Evolutionary conservation across 2,888 invertebrate genomes (phyloP).

Genomic region (Drosophila pseudotalamancana): DNA sequence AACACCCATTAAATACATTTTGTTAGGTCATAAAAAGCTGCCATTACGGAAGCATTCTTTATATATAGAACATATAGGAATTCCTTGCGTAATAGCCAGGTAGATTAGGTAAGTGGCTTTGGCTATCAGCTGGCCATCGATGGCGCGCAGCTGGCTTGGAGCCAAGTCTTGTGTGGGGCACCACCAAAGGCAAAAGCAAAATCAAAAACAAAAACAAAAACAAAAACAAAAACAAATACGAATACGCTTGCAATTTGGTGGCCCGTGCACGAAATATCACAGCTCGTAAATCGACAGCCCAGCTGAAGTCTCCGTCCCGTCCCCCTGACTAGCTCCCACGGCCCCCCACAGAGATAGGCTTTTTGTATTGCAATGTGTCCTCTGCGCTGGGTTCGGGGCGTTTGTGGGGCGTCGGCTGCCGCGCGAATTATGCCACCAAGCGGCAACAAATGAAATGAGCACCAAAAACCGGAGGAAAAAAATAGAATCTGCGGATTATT

Average conservation of each 20-base stretch:
- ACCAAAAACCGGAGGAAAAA: slow-evolving; percentile 12
- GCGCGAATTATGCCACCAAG: slow-evolving; percentile 74
- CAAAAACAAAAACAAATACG: slow-evolving; percentile 11
- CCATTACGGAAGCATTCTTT: neutral
- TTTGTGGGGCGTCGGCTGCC: slow-evolving; percentile 62
- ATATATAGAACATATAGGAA: neutral
- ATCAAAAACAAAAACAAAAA: slow-evolving; percentile 6
- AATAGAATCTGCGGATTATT: slow-evolving; percentile 42
- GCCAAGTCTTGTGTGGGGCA: slow-evolving; percentile 25
- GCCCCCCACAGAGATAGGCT: no score
- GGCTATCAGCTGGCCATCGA: slow-evolving; percentile 59
- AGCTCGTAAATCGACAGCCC: slow-evolving; percentile 70
- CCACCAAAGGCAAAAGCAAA: neutral
- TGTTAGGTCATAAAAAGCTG: neutral
- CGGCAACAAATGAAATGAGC: slow-evolving; percentile 52
- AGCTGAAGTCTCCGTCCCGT: neutral
- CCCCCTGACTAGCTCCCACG: neutral
- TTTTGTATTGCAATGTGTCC: slow-evolving; percentile 34
- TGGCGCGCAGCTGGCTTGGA: slow-evolving; percentile 43
- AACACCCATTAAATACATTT: neutral
- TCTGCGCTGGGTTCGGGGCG: slow-evolving; percentile 15
- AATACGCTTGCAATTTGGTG: slow-evolving; percentile 54
- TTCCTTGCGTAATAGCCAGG: slow-evolving; percentile 16
- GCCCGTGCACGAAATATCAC: slow-evolving; percentile 67
- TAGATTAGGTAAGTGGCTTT: slow-evolving; percentile 41